Base-by-base conservation (phyloP, 2,113 vertebrate genomes). In the Anguilla japonica region DNA sequence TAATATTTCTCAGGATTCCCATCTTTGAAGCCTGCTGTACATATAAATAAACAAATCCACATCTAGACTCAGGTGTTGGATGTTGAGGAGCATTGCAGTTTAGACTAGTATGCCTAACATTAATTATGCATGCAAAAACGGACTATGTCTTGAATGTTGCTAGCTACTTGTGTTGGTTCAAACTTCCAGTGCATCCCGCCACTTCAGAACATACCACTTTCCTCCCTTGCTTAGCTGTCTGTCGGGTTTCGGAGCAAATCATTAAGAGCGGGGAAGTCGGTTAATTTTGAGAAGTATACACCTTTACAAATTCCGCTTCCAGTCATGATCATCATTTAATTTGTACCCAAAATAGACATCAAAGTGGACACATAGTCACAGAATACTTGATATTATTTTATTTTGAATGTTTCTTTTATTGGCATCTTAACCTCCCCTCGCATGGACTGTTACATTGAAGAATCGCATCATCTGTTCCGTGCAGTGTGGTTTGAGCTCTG, bases 401-500 rank as follows among this genome's bases (percentile, higher is more conserved):
- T 53, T 82, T 82, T 0, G n/a, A 4, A 56, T 29, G 18, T 53
- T 40, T 15, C 5, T 82, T 53, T 56, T n/a, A 16, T n/a, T 82
- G 18, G 41, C 29, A 53, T 15, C 9, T 56, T 15, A 9, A 11
- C 63, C 41, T 80, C 87, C 86, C 80, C 87, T 75, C 16, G 43
- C 88, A 84, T 43, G 88, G 92, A 87, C 85, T 88, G 83, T 53
- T 84, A 71, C 91, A 93, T 93, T 92, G 71, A 43, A 63, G 90
- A 90, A 90, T 90, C 80, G 90, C 91, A 84, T 85, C 91, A 14
- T n/a, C 90, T 90, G 87, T 89, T 93, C 90, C 88, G 89, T 90
- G 88, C 90, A 85, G 89, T 92, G 85, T 86, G 90, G 89, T 92
- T 89, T 85, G 91, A 93, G 91, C 91, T 93, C 53, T 88, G 84